Base-by-base conservation (phyloP, 2,797 vertebrate genomes). In the Danio kyathit region DNA sequence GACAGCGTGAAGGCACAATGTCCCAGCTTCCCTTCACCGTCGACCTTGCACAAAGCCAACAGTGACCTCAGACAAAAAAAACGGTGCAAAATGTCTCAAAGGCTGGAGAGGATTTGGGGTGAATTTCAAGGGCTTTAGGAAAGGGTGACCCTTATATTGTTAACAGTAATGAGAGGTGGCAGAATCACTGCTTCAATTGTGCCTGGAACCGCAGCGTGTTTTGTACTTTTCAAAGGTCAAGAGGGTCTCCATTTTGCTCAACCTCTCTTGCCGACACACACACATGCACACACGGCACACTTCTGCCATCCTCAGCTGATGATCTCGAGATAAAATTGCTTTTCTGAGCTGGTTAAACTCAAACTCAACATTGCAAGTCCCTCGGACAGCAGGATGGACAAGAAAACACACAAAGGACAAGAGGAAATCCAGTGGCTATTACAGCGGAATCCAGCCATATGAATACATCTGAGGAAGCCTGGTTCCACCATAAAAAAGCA, bases 161-260 rank as follows among this genome's bases (percentile, higher is more conserved):
- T 84, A 80, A 85, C 54, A 57, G 57, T 80, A 76, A 88, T 82
- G 44, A 63, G 79, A 69, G 57, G 41, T 85, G 88, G 59, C 85
- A 81, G 75, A 56, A 60, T 17, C 69, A 75, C 83, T 56, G 69
- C 86, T 84, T 66, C 79, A 56, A 73, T 54, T 71, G 80, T 74
- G 79, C 59, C 72, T 16, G 77, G 51, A 82, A 81, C 69, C 44
- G 17, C 38, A 41, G 46, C 2, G 54, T 54, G 48, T 81, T 60
- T 76, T 74, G 54, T 60, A 38, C 41, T 74, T 65, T 65, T 56
- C 78, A 74, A 65, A 57, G 73, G 80, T 70, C 72, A 80, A 74
- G 78, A 74, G 70, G 70, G 70, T 46, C 60, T 21, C 11, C 11
- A 40, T 65, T 70, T 63, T 40, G 51, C 54, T 40, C 48, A 80